These are phyloP conservation scores for Prosapia bicincta DNA, from an alignment of 2,888 invertebrate genomes.

Conservation along the genomic window DNA sequence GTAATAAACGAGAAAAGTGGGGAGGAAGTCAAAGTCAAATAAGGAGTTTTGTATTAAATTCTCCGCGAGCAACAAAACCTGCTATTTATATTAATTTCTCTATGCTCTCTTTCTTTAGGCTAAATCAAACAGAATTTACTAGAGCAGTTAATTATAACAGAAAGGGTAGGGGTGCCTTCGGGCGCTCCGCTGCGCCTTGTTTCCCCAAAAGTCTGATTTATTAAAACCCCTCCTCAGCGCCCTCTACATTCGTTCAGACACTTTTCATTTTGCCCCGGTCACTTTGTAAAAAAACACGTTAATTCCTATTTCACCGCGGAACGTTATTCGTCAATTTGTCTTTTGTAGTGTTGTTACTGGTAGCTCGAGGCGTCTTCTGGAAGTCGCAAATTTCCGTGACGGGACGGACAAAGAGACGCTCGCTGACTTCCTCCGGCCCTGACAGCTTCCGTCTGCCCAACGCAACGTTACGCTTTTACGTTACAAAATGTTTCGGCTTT, in stretches of 20 bases:
- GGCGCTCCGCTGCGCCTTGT: constrained; percentile 21
- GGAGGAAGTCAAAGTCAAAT: constrained; percentile 30
- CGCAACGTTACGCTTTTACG: too few relatives aligned
- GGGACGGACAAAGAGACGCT: not conserved
- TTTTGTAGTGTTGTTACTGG: constrained; percentile 2
- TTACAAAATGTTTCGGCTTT: too few relatives aligned
- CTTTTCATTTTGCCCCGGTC: constrained; percentile 30
- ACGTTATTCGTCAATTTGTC: constrained; percentile 1
- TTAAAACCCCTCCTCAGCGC: constrained; percentile 31
- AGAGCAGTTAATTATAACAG: constrained; percentile 35
- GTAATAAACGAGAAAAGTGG: constrained; percentile 30
- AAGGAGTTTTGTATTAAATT: constrained; percentile 33
- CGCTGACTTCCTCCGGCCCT: not conserved
- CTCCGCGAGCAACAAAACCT: constrained; percentile 30
- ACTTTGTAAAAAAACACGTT: constrained; percentile 25
- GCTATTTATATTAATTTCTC: constrained; percentile 32
- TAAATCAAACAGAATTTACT: constrained; percentile 36
- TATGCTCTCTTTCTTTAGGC: constrained; percentile 30
- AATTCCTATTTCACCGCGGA: not conserved
- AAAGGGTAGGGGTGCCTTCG: constrained; percentile 9
- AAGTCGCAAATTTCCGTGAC: not conserved
- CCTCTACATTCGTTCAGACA: constrained; percentile 22
- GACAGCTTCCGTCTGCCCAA: not conserved
- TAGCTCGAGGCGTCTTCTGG: not conserved
- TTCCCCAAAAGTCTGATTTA: constrained; percentile 33